These are phyloP conservation scores for Zaprionus ghesquierei DNA, from an alignment of 1,140 invertebrate genomes.

Conservation along the genomic window DNA sequence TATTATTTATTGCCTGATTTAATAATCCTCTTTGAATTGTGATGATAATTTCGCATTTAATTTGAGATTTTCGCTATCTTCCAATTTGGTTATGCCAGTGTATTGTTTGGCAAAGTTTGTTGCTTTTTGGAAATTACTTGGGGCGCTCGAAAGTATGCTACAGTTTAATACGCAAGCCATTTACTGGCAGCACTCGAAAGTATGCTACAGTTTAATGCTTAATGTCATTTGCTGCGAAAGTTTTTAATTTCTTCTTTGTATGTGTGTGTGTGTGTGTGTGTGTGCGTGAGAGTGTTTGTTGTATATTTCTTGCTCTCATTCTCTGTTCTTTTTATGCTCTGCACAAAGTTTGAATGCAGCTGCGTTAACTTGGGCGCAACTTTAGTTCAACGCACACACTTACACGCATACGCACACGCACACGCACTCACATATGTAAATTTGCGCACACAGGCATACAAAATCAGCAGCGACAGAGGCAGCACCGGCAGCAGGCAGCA, in stretches of 20 bases:
- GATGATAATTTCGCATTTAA: not conserved
- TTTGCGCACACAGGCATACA: conserved; percentile 47
- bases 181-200: conserved; percentile 21
- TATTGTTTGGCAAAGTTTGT: conserved; percentile 1
- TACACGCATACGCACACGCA: conserved; percentile 19
- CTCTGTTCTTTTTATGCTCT: conserved; percentile 13
- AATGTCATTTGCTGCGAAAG: conserved; percentile 62
- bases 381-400: conserved; percentile 28
- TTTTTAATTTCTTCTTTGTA: conserved; percentile 63
- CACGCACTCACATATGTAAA: conserved; percentile 43
- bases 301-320: conserved; percentile 1
- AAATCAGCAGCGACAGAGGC: conserved; percentile 30
- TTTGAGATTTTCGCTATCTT: not conserved
- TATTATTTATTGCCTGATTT: not conserved
- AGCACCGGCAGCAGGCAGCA: conserved; percentile 5
- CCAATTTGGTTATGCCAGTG: conserved; percentile 14
- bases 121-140: conserved; percentile 14
- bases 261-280: conserved; percentile 14
- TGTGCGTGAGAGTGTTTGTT: conserved; percentile 3
- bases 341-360: conserved; percentile 75
- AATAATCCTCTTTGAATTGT: not conserved
- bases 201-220: conserved; percentile 58
- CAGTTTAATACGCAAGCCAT: conserved; percentile 42
- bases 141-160: conserved; percentile 36
- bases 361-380: conserved; percentile 69